Conservation (phyloP, 2,113 vertebrate species). For the Lepus europaeus region DNA sequence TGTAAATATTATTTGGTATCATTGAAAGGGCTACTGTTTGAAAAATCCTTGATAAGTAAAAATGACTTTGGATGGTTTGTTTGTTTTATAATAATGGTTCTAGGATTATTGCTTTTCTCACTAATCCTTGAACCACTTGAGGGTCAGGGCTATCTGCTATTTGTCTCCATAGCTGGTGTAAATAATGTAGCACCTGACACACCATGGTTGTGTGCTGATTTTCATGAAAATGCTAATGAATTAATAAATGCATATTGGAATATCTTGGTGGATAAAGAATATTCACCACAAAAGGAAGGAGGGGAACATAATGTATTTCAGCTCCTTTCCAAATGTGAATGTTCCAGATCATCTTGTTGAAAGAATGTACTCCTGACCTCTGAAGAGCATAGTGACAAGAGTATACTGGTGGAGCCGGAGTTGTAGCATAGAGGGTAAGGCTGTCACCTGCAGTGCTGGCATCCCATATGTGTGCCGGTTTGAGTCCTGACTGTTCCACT, state of each 20-base stretch:
- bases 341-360: background rate
- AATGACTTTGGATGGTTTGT: background rate
- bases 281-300: background rate
- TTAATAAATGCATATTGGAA: background rate
- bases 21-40: background rate
- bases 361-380: background rate
- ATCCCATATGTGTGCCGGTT: too few relatives aligned
- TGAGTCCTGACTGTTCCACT: too few relatives aligned
- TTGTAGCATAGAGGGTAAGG: too few relatives aligned
- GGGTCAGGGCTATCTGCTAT: accelerated
- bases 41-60: background rate
- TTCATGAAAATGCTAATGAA: background rate
- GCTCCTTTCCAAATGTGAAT: background rate
- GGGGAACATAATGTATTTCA: background rate
- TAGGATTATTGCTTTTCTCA: background rate
- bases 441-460: too few relatives aligned
- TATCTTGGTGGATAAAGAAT: background rate
- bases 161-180: background rate
- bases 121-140: background rate
- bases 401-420: background rate
- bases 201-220: background rate
- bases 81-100: background rate
- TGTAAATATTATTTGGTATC: background rate
- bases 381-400: background rate
- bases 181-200: background rate